Percentiles rank a stretch among this genome's conserved stretches.
Evolutionary conservation across 2,797 vertebrate species (phyloP).

Genomic region (Mareca penelope): DNA sequence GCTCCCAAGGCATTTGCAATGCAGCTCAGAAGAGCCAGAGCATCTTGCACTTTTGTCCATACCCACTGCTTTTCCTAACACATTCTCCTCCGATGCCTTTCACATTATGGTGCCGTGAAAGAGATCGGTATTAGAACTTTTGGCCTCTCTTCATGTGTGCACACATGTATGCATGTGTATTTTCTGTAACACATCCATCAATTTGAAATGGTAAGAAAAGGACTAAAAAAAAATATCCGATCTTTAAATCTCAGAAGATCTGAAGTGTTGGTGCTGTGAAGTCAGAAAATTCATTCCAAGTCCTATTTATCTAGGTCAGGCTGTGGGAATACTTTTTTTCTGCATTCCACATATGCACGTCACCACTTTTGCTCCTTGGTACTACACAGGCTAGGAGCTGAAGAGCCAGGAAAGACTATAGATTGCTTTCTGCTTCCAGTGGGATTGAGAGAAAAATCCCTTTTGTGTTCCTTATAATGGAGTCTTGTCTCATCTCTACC

Average conservation of each 20-base stretch:
- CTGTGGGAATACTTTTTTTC: not conserved
- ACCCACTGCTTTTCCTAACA: conserved; percentile 6
- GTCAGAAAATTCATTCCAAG: conserved; percentile 40
- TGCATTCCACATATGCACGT: not conserved
- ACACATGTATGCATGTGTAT: not conserved
- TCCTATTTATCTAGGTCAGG: conserved; percentile 59
- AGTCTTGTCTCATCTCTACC: conserved; percentile 11
- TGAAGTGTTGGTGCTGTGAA: not conserved
- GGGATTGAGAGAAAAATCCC: not conserved
- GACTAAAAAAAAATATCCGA: not conserved
- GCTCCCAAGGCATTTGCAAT: not conserved
- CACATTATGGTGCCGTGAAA: not conserved
- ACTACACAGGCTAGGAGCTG: not conserved
- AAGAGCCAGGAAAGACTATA: not conserved
- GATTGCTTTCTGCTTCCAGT: not conserved
- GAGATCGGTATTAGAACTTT: not conserved
- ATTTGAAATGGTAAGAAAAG: not conserved
- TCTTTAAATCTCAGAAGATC: conserved; percentile 12
- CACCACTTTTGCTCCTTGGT: not conserved
- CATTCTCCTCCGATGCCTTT: not conserved
- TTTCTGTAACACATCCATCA: conserved; percentile 7
- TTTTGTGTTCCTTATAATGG: conserved; percentile 1
- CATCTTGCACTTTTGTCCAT: conserved; percentile 10
- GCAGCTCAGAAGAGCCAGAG: not conserved
- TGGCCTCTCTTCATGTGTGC: not conserved